phyloP scores from a whole-genome alignment of 2,888 invertebrate genomes.

The Prosopocoilus inquinatus region DNA sequence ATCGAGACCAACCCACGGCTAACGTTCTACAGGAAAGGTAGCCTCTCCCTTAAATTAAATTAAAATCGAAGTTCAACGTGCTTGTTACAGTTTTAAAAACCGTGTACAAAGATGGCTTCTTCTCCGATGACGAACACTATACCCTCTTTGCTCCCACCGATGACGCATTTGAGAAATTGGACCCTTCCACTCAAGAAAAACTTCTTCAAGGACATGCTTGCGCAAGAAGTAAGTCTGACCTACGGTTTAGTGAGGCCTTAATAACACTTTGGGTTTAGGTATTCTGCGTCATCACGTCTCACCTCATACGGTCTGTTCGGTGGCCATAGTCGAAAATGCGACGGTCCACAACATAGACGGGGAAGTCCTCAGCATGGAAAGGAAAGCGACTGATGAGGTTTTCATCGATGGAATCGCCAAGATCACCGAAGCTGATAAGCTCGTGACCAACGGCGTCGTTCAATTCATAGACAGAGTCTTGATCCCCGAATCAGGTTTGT shows the following conservation, averaged over 20 bases:
- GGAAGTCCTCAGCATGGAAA: constrained; percentile 52
- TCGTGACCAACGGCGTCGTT: constrained; percentile 72
- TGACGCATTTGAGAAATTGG: constrained; percentile 63
- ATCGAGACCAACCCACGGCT: constrained; percentile 59
- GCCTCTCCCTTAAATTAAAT: constrained; percentile 15
- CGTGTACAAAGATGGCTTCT: constrained; percentile 55
- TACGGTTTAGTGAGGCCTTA: neutral
- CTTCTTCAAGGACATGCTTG: constrained; percentile 59
- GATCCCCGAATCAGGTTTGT: constrained; percentile 59
- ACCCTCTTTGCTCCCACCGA: constrained; percentile 69
- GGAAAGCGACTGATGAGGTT: constrained; percentile 54
- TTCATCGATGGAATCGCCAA: constrained; percentile 59
- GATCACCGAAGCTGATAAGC: constrained; percentile 59
- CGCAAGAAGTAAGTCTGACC: constrained; percentile 54
- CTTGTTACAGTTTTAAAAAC: constrained; percentile 56
- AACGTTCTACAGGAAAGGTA: constrained; percentile 56
- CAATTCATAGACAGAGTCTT: constrained; percentile 67
- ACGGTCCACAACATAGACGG: constrained; percentile 55
- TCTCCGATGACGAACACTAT: constrained; percentile 56
- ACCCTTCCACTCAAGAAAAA: constrained; percentile 53
- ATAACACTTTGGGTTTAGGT: constrained; percentile 47
- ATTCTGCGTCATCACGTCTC: constrained; percentile 67
- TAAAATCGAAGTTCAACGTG: neutral
- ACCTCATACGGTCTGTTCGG: constrained; percentile 65
- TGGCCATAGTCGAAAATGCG: constrained; percentile 57